Conservation (phyloP, 2,113 vertebrate genomes). For the Tragulus kanchil region DNA sequence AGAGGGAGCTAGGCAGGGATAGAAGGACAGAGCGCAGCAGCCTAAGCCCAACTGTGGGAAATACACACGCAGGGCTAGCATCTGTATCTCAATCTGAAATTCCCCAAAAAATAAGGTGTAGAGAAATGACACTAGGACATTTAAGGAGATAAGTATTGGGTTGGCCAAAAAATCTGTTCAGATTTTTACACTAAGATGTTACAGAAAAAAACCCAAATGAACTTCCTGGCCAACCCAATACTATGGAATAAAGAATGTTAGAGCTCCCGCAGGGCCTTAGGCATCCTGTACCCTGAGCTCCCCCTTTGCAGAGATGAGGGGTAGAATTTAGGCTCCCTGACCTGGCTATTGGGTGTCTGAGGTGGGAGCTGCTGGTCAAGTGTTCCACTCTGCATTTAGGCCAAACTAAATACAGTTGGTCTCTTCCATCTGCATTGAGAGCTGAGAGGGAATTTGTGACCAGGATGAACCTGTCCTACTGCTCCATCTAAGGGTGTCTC, state of each 20-base stretch:
- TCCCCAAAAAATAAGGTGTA: background rate
- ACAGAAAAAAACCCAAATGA: background rate
- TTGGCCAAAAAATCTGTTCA: background rate
- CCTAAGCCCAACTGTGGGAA: background rate
- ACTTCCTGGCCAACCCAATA: background rate
- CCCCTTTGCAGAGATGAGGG: background rate
- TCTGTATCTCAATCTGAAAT: background rate
- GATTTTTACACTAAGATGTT: background rate
- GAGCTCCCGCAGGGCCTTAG: fast-evolving
- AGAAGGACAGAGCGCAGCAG: background rate
- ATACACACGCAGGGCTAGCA: background rate
- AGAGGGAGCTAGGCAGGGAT: background rate
- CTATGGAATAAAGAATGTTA: background rate
- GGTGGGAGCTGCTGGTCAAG: background rate
- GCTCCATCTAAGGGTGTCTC: background rate
- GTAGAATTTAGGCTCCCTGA: background rate
- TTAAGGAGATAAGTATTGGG: background rate
- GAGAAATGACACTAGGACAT: background rate
- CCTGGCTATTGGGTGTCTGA: background rate
- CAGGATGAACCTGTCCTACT: background rate
- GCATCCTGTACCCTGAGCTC: background rate
- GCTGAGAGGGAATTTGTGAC: background rate
- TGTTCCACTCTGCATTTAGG: background rate
- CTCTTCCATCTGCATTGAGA: background rate
- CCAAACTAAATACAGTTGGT: background rate